Percentiles rank a stretch among this genome's conserved stretches.
These are phyloP conservation scores for Ceyx cyanopectus DNA, from an alignment of 2,113 vertebrate genomes.

Conservation along the genomic window DNA sequence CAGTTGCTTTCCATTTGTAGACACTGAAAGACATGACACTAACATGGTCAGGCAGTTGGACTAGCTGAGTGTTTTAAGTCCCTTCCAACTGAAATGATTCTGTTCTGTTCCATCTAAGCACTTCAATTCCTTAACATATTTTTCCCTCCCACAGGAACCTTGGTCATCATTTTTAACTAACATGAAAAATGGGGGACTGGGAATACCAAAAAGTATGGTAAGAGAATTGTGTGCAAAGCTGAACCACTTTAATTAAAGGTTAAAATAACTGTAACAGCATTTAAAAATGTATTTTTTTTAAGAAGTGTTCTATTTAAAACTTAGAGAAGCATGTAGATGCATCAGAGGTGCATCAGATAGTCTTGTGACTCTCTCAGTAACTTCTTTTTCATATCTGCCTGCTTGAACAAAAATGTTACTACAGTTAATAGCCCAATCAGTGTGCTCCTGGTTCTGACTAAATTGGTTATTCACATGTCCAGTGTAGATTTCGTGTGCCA, in stretches of 20 bases:
- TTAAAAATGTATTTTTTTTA: neutral
- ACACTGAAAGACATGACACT: neutral
- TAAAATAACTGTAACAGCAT: neutral
- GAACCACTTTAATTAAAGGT: neutral
- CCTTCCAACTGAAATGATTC: neutral
- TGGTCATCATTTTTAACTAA: conserved; percentile 84
- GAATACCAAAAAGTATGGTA: conserved; percentile 70
- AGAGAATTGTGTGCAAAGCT: conserved; percentile 13
- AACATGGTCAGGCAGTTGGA: neutral
- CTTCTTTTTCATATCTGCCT: neutral
- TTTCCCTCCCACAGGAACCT: conserved; percentile 79
- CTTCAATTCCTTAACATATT: neutral
- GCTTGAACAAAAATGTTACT: neutral
- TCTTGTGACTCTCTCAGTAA: neutral
- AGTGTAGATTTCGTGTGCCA: neutral
- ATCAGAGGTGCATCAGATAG: neutral
- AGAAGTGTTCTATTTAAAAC: neutral
- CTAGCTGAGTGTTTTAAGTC: neutral
- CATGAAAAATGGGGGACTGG: conserved; percentile 32
- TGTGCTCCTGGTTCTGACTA: neutral
- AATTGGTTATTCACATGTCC: neutral
- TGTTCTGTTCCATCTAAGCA: neutral
- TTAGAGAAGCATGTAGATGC: neutral
- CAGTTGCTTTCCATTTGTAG: neutral
- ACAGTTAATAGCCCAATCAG: neutral